phyloP scores from a whole-genome alignment of 2,888 invertebrate genomes.

The Agrochola lota region DNA sequence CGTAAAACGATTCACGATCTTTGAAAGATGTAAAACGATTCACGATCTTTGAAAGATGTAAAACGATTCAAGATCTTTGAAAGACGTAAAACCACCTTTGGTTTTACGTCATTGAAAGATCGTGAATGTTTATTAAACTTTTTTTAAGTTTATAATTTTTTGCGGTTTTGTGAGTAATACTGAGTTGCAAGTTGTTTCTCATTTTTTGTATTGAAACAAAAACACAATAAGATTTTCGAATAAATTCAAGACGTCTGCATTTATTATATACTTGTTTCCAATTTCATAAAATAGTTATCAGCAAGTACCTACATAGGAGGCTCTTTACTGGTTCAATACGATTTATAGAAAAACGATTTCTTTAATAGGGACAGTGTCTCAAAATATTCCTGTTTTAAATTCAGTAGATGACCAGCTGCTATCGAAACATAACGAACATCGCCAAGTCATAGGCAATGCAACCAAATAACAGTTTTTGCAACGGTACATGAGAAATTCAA shows the following conservation, averaged over 20 bases:
- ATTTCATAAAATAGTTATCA: neutral
- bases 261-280: neutral
- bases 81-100: no score
- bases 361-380: neutral
- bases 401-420: neutral
- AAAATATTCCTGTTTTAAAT: neutral
- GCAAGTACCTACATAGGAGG: neutral
- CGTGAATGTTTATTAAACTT: neutral
- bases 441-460: neutral
- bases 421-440: neutral
- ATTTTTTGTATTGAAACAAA: no score
- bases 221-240: neutral
- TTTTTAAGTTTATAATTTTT: neutral
- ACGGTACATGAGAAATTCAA: slow-evolving; percentile 20
- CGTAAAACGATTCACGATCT: no score
- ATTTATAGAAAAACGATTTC: neutral
- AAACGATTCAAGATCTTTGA: no score
- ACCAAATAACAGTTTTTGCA: slow-evolving; percentile 2
- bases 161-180: neutral
- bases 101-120: no score
- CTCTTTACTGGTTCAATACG: neutral
- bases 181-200: neutral
- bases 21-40: no score
- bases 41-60: no score
- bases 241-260: neutral